Evolutionary conservation across 2,888 invertebrate genomes (phyloP), one percentile per base, ranked within the genome.

Genomic region (Argyra leucocephala): DNA sequence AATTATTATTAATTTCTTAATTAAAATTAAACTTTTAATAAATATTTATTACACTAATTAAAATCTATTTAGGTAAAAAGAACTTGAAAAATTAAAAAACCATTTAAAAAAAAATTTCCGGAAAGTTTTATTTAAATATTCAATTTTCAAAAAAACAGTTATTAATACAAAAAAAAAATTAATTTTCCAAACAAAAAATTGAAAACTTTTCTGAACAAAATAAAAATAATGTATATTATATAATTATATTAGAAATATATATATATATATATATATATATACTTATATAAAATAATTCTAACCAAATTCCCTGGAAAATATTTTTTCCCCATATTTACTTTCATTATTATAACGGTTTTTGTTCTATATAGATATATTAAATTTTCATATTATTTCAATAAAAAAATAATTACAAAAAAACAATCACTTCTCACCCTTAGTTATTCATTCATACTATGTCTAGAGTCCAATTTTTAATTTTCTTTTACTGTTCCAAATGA

Each of bases 161-260:
- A 3, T 48, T 9, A 26, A 31, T 10, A 31, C 7, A 31, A 31
- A 31, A 31, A 31, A 31, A 2, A 31, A 31, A 31, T 31, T 31
- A 48, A n/a, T 48, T 48, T 48, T 48, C 48, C 48, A 48, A 48
- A 48, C 48, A 48, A 18, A 48, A 18, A 48, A 48, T 48, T 48
- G 48, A 48, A 48, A 48, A 48, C 48, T 48, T 48, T 31, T 18
- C 12, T 15, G 18, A 48, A 2, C 12, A 48, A 2, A 48, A 48
- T 2, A 48, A 48, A 6, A 48, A 9, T 15, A n/a, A n/a, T n/a
- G n/a, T n/a, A n/a, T n/a, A n/a, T n/a, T n/a, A n/a, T n/a, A n/a
- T n/a, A n/a, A n/a, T n/a, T n/a, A n/a, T n/a, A n/a, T n/a, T n/a
- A n/a, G n/a, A n/a, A n/a, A n/a, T n/a, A n/a, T n/a, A n/a, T n/a